Conservation (phyloP, 1,140 invertebrate species). For the Trachymyrmex cornetzi region DNA sequence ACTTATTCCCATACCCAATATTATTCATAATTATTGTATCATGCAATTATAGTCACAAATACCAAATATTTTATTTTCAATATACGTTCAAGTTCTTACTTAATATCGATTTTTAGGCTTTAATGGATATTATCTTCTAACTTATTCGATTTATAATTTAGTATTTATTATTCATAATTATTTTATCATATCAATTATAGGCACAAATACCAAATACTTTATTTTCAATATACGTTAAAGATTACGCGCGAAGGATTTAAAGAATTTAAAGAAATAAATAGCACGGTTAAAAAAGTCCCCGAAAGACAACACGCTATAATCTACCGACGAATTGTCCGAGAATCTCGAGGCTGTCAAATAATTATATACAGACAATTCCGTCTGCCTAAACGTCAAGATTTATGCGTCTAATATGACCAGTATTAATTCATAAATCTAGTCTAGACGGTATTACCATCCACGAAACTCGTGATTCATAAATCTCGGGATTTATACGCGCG, state of each 20-base stretch:
- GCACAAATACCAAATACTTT: no score
- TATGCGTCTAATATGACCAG: slow-evolving; percentile 74
- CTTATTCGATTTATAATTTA: no score
- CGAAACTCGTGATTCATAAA: slow-evolving; percentile 74
- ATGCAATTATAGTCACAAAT: no score
- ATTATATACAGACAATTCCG: slow-evolving; percentile 64
- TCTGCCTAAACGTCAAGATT: slow-evolving; percentile 69
- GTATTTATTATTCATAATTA: no score
- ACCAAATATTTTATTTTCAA: no score
- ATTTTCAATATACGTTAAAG: not conserved
- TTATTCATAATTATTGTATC: no score
- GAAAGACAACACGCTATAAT: slow-evolving; percentile 50
- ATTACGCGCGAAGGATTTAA: not conserved
- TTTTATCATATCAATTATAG: no score
- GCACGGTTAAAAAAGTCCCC: not conserved
- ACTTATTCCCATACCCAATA: no score
- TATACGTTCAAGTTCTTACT: no score
- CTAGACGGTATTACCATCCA: slow-evolving; percentile 67
- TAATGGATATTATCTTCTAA: no score
- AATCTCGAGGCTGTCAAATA: slow-evolving; percentile 39
- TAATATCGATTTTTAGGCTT: no score
- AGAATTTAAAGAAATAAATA: not conserved
- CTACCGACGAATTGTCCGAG: not conserved
- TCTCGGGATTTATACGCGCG: slow-evolving; percentile 69
- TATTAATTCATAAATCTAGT: slow-evolving; percentile 75